Percentiles rank a stretch among this genome's conserved stretches.
These are phyloP conservation scores for Verasper variegatus DNA, from an alignment of 2,113 vertebrate genomes.

Conservation along the genomic window DNA sequence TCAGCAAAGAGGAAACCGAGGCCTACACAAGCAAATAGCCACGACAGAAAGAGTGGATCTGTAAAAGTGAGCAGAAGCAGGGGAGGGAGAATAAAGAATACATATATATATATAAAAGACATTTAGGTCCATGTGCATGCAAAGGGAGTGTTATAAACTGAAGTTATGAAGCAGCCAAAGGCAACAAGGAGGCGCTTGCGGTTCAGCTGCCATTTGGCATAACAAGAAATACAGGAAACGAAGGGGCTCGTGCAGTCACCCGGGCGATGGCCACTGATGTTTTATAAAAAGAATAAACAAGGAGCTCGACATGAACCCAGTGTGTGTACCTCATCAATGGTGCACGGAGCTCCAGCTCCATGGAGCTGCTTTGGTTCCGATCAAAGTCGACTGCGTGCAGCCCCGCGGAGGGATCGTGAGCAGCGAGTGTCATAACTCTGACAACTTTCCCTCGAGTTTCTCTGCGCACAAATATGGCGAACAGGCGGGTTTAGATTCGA, in stretches of 20 bases:
- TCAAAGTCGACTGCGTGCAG: constrained; percentile 80
- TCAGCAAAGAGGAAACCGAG: constrained; percentile 71
- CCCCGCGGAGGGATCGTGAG: constrained; percentile 73
- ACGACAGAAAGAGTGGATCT: background rate
- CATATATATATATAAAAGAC: background rate
- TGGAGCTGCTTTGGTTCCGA: constrained; percentile 72
- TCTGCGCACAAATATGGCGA: constrained; percentile 67
- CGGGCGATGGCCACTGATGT: constrained; percentile 62
- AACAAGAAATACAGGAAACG: constrained; percentile 87
- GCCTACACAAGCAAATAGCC: constrained; percentile 57
- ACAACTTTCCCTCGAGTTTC: constrained; percentile 73
- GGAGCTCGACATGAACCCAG: background rate
- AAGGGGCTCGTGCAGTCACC: constrained; percentile 68
- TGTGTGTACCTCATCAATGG: constrained; percentile 65
- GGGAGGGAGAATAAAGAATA: background rate
- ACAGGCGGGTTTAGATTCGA: constrained; percentile 22
- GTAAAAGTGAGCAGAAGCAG: background rate
- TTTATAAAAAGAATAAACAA: constrained; percentile 17
- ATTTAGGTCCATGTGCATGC: constrained; percentile 20
- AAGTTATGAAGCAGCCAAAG: constrained; percentile 29
- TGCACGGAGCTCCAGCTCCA: constrained; percentile 60
- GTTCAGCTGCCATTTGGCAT: constrained; percentile 74
- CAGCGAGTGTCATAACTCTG: constrained; percentile 77
- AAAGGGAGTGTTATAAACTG: background rate
- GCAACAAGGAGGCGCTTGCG: constrained; percentile 54